Base-by-base conservation (phyloP, 2,888 invertebrate species). In the Liodrosophila aerea region DNA sequence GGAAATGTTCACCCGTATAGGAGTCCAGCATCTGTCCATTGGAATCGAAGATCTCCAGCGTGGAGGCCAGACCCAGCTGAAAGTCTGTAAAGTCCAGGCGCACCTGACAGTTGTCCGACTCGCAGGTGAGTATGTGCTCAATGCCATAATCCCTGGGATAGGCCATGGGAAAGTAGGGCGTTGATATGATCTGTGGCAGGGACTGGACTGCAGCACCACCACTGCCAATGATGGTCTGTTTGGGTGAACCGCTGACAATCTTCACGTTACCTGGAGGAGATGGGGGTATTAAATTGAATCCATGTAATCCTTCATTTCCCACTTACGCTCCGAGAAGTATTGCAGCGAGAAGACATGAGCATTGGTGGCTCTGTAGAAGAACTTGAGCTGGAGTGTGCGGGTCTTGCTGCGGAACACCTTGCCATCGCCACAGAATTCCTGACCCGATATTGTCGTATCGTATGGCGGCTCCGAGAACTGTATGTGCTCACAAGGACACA, bases 31-130 rank as follows among this genome's bases (percentile, higher is more conserved):
- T 91, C 87, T 93, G 92, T 1, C 93, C 93, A 78, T 93, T 93
- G 88, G 92, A 93, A 85, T 94, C 94, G 74, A 93, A 94, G 82
- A 94, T 92, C 91, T 94, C 94, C 81, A 94, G 91, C 18, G 93
- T 92, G 0, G 94, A 94, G 11, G 92, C 91, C 7, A 92, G 88
- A 0, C 93, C 92, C 63, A 94, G 87, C 74, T 93, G 93, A 85
- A 94, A 94, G 87, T 94, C 94, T 1, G 92, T 92, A 80, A 94
- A 94, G 58, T 93, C 91, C 39, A 94, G 85, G 47, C 92, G 91
- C 22, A 94, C 92, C 41, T 92, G 90, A 74, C 94, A 94, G 27
- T 91, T 91, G 40, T 92, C 91, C 41, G 88, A 89, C 29, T 91
- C 91, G 73, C 94, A 94, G 29, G 91, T 92, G 11, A 94, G 91